These are phyloP conservation scores for Pammene fasciana DNA, from an alignment of 2,888 invertebrate species.

Conservation along the genomic window DNA sequence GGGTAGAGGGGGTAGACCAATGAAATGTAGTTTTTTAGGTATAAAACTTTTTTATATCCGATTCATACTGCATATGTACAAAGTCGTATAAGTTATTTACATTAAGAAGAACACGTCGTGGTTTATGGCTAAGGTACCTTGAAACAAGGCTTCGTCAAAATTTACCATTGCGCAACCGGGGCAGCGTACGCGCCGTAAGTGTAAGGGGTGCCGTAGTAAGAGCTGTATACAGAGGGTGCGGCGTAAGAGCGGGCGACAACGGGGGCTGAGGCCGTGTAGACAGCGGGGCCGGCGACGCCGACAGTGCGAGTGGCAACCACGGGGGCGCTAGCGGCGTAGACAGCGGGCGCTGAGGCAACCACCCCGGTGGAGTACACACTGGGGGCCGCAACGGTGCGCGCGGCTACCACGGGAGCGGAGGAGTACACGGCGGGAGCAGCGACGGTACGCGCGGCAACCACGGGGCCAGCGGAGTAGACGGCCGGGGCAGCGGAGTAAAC, in stretches of 20 bases:
- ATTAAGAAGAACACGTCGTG: constrained; percentile 60
- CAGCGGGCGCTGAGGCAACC: constrained; percentile 41
- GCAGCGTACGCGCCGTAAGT: constrained; percentile 50
- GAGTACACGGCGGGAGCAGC: constrained; percentile 47
- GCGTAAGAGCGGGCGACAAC: constrained; percentile 45
- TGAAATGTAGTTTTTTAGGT: constrained; percentile 13
- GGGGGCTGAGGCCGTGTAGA: constrained; percentile 42
- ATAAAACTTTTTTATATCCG: constrained; percentile 32
- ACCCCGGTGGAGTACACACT: constrained; percentile 39
- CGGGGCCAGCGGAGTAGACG: constrained; percentile 47
- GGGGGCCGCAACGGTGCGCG: constrained; percentile 44
- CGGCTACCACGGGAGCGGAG: constrained; percentile 46
- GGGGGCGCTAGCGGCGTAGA: constrained; percentile 44
- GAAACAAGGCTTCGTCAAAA: constrained; percentile 43
- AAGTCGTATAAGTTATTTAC: constrained; percentile 60
- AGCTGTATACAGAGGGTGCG: constrained; percentile 45
- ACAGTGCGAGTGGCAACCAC: constrained; percentile 42
- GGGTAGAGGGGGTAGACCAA: neutral
- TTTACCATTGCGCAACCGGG: constrained; percentile 70
- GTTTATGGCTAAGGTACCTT: constrained; percentile 48
- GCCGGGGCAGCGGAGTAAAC: constrained; percentile 41
- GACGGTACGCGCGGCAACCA: constrained; percentile 32
- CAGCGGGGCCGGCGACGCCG: constrained; percentile 42
- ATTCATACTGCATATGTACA: constrained; percentile 55
- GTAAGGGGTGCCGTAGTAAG: constrained; percentile 43